These are phyloP conservation scores for Hydriomena furcata DNA, from an alignment of 2,888 invertebrate species.

Conservation along the genomic window DNA sequence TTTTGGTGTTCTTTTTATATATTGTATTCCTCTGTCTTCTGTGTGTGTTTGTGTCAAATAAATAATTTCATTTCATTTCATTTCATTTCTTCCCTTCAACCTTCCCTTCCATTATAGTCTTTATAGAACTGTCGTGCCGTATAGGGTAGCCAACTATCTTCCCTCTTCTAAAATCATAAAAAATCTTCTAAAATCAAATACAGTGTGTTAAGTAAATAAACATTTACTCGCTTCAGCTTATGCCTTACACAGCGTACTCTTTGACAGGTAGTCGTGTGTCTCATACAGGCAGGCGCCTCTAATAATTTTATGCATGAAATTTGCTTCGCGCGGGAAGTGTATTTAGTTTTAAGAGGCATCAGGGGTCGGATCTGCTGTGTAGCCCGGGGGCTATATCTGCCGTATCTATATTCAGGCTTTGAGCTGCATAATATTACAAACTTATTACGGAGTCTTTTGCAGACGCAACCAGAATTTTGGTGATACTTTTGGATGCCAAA, in stretches of 20 bases:
- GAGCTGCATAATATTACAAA: conserved; percentile 30
- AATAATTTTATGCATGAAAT: conserved; percentile 80
- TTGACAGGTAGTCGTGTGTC: conserved; percentile 65
- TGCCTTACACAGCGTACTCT: conserved; percentile 34
- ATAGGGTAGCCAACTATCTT: too few species aligned
- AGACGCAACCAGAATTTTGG: neutral
- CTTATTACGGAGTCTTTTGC: conserved; percentile 1
- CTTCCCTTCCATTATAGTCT: too few species aligned
- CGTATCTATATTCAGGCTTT: conserved; percentile 36
- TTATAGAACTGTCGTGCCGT: too few species aligned
- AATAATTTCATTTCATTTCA: too few species aligned
- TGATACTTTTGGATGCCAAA: neutral
- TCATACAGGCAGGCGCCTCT: conserved; percentile 61
- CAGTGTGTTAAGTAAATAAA: too few species aligned
- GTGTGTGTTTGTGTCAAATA: too few species aligned
- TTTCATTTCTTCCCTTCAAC: too few species aligned
- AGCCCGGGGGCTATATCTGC: conserved; percentile 37
- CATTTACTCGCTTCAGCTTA: conserved; percentile 31
- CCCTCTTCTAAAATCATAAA: too few species aligned
- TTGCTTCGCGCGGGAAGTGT: conserved; percentile 58
- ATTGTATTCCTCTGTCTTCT: too few species aligned
- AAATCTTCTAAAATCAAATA: too few species aligned
- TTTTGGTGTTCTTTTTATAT: too few species aligned
- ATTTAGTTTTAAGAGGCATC: conserved; percentile 61
- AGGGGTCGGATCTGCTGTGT: conserved; percentile 41